Base-by-base conservation (phyloP, 2,888 invertebrate genomes). In the Stictocephala bisonia region DNA sequence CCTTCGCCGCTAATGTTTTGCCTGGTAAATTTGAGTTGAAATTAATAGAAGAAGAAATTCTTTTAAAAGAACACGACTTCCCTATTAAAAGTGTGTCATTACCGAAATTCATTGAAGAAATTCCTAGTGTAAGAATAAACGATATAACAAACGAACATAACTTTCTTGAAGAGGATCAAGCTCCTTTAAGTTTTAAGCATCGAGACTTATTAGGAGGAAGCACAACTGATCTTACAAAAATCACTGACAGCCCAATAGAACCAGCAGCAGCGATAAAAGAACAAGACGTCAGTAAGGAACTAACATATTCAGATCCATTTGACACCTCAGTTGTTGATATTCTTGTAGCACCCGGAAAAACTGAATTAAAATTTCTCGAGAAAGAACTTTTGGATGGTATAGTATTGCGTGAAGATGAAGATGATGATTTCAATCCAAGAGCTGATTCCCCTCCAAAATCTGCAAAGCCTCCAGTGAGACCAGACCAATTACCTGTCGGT, bases 341-440 rank as follows among this genome's bases (percentile, higher is more conserved):
- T 68, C 87, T 91, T 35, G 88, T 91, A 51, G 90, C 91, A 70
- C 93, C 94, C 0, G 93, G 93, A 41, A 90, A 89, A 83, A 89
- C 91, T 4, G 94, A 95, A 84, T 82, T 94, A 1, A 93, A 93
- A 82, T 88, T 91, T 79, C 84, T 94, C 48, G 94, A 94, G 83
- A 88, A 90, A 81, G 94, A 94, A 83, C 83, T 94, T 11, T 86
- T 94, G 0, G 88, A 88, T 13, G 86, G 58, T 27, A 56, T 48
- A 6, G 27, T 58, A 15, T 15, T 20, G 11, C 26, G 15, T 2
- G 26, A 70, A 3, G 60, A 85, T 76, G 85, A 85, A 80, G 93
- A 94, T 85, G 91, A 92, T 64, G 93, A 94, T 80, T 95, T 95
- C 82, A 91, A 95, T 85, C 94, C 94, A 0, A 86, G 94, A 74